Percentiles rank a stretch among this genome's conserved stretches.
Conservation (phyloP, 2,797 vertebrate genomes). For the Gastrophryne carolinensis region DNA sequence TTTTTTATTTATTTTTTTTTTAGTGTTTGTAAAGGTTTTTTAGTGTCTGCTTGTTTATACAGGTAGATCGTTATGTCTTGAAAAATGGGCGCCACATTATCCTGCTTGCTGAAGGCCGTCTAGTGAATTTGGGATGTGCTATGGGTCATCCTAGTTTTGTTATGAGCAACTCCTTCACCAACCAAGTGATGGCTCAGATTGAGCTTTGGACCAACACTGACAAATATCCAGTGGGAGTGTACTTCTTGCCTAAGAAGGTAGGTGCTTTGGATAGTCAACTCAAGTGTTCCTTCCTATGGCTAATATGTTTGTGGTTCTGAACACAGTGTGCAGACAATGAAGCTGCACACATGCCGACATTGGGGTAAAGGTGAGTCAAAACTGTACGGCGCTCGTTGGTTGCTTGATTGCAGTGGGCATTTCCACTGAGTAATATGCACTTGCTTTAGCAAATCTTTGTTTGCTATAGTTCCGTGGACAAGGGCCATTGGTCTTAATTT, state of each 20-base stretch:
- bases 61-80: slow-evolving; percentile 91
- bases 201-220: slow-evolving; percentile 90
- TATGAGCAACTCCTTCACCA: slow-evolving; percentile 99
- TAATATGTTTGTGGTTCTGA: no score
- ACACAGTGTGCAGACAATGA: no score
- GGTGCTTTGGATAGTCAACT: slow-evolving; percentile 56
- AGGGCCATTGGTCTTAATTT: no score
- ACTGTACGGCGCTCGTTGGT: no score
- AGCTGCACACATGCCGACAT: no score
- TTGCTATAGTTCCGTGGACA: no score
- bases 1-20: not conserved
- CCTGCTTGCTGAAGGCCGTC: slow-evolving; percentile 87
- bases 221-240: slow-evolving; percentile 89
- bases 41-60: slow-evolving; percentile 30
- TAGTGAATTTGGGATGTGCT: slow-evolving; percentile 95
- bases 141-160: slow-evolving; percentile 98
- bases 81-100: slow-evolving; percentile 87
- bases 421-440: no score
- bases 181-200: slow-evolving; percentile 96
- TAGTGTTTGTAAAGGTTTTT: not conserved
- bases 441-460: no score
- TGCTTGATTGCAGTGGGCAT: no score
- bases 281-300: no score
- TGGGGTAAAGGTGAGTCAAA: no score
- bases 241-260: slow-evolving; percentile 97